Evolutionary conservation across 2,888 invertebrate species (phyloP).

Genomic region (Galeopsomyia nigrocyanea): DNA sequence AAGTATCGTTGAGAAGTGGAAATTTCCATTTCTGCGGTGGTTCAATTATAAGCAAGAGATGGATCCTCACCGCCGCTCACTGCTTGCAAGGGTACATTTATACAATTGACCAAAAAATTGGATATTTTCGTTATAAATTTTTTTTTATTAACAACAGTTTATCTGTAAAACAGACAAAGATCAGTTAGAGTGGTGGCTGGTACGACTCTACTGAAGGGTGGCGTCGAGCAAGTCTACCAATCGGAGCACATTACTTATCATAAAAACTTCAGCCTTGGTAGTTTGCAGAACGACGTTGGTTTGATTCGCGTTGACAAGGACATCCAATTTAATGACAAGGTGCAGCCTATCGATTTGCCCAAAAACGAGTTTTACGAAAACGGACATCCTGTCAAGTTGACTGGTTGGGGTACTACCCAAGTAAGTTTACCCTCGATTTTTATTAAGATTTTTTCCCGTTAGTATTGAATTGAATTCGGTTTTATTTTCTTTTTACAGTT

Average conservation of each 20-base stretch:
- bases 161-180: neutral
- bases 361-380: neutral
- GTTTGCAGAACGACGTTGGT: constrained; percentile 8
- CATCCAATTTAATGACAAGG: constrained; percentile 7
- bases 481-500: neutral
- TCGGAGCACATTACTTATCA: constrained; percentile 4
- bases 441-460: neutral
- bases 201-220: neutral
- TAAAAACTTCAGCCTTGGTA: neutral
- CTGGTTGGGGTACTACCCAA: constrained; percentile 1
- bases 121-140: neutral
- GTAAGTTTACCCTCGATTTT: constrained; percentile 2
- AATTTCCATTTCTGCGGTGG: neutral
- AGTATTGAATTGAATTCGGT: neutral
- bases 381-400: neutral
- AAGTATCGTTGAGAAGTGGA: neutral
- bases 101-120: neutral
- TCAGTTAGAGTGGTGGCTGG: neutral
- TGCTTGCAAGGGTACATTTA: neutral
- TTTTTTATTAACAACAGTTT: neutral
- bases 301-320: neutral
- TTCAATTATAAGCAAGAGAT: constrained; percentile 3
- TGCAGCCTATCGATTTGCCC: constrained; percentile 7
- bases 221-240: neutral
- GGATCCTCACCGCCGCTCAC: constrained; percentile 21